Conservation (phyloP, 37 sponge, comb jelly and placozoan species). For the Haliclona indistincta region DNA sequence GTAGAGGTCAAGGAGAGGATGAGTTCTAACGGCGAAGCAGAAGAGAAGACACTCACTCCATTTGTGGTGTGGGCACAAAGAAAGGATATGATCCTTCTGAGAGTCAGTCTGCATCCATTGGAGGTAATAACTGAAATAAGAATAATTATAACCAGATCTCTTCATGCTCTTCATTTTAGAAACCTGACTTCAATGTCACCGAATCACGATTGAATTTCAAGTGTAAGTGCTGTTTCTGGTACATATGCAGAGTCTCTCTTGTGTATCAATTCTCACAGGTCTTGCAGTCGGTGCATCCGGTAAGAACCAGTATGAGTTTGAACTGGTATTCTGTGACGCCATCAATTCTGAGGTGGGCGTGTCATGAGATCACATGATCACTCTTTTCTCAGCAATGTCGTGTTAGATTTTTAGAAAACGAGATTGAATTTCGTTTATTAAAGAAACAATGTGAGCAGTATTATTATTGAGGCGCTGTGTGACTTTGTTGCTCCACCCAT, state of each 20-base stretch:
- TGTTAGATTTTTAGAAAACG: slow-evolving; percentile 62
- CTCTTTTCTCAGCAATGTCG: slow-evolving; percentile 42
- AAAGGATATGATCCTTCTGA: slow-evolving; percentile 50
- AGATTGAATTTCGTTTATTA: slow-evolving; percentile 71
- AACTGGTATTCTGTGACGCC: slow-evolving; percentile 71
- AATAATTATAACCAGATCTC: not conserved
- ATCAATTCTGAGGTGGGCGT: slow-evolving; percentile 64
- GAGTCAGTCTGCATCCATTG: slow-evolving; percentile 52
- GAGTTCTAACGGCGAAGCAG: not conserved
- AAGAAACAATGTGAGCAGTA: slow-evolving; percentile 57
- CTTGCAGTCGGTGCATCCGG: slow-evolving; percentile 69
- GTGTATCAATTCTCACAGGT: slow-evolving; percentile 14
- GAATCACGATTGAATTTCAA: slow-evolving; percentile 73
- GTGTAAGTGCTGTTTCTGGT: slow-evolving; percentile 18
- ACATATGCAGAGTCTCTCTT: not conserved
- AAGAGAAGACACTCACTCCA: slow-evolving; percentile 19
- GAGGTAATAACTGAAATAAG: slow-evolving; percentile 33
- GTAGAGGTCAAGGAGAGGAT: too few species aligned
- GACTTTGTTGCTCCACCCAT: not conserved
- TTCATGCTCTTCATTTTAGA: slow-evolving; percentile 27
- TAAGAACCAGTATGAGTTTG: slow-evolving; percentile 59
- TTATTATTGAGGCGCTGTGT: not conserved
- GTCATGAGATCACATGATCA: not conserved
- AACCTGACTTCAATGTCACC: slow-evolving; percentile 66
- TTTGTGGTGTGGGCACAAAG: slow-evolving; percentile 79